These are phyloP conservation scores for Narcine bancroftii DNA, from an alignment of 2,113 vertebrate species.

Conservation along the genomic window DNA sequence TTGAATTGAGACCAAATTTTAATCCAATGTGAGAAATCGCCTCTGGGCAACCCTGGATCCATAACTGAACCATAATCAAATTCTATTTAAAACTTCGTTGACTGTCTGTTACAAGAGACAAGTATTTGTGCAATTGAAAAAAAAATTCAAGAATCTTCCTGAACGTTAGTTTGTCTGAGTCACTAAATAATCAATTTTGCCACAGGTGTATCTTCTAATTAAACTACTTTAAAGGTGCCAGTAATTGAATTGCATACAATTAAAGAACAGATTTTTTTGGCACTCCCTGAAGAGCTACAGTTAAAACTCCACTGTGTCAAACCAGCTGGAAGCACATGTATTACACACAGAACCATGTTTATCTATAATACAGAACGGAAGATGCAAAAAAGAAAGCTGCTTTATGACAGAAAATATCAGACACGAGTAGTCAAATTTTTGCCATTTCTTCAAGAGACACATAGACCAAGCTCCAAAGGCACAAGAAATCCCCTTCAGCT, in stretches of 20 bases:
- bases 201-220: neutral
- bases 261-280: conserved; percentile 1
- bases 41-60: neutral
- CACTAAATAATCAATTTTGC: neutral
- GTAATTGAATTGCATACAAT: neutral
- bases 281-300: neutral
- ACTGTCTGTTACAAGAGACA: neutral
- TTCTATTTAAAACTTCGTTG: neutral
- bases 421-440: neutral
- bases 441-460: neutral
- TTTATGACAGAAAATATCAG: neutral
- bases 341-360: neutral
- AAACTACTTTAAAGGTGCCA: neutral
- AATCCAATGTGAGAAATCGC: neutral
- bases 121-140: neutral
- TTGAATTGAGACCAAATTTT: neutral
- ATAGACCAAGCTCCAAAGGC: no score
- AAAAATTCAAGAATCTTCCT: neutral
- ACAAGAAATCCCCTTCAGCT: neutral
- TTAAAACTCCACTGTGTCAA: neutral
- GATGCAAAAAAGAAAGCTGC: neutral
- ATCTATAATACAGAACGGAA: neutral
- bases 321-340: neutral
- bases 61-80: neutral
- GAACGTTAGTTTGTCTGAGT: neutral